phyloP scores from a whole-genome alignment of 2,113 vertebrate genomes.

The Scytalopus superciliaris region DNA sequence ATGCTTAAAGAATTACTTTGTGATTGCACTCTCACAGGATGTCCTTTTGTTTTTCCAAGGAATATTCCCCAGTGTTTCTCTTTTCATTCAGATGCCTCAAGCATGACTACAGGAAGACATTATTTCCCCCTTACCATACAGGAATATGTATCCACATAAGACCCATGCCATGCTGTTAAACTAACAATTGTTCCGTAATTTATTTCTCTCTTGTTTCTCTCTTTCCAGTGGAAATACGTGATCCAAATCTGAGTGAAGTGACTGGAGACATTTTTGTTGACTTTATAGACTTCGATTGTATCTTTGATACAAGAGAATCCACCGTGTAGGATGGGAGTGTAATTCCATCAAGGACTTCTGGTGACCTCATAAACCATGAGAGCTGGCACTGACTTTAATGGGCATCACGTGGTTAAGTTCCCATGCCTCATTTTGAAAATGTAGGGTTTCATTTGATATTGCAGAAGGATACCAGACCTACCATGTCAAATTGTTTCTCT shows the following conservation, averaged over 20 bases:
- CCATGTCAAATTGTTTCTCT: constrained; percentile 65
- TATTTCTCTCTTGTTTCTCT: constrained; percentile 23
- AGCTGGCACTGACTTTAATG: constrained; percentile 63
- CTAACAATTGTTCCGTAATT: constrained; percentile 11
- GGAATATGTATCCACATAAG: not conserved
- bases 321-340: not conserved
- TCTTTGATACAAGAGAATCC: constrained; percentile 23
- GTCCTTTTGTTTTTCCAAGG: constrained; percentile 62
- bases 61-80: constrained; percentile 52
- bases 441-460: constrained; percentile 60
- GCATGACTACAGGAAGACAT: constrained; percentile 50
- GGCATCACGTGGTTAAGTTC: constrained; percentile 49
- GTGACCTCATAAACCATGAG: constrained; percentile 68
- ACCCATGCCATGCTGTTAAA: not conserved
- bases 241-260: not conserved
- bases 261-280: constrained; percentile 6
- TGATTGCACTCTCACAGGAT: constrained; percentile 44
- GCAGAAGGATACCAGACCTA: constrained; percentile 60
- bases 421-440: constrained; percentile 60
- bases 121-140: constrained; percentile 27
- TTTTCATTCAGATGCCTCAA: constrained; percentile 51
- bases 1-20: constrained; percentile 9
- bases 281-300: constrained; percentile 6
- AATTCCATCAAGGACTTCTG: constrained; percentile 63
- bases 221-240: constrained; percentile 14